Evolutionary conservation across 1,140 invertebrate genomes (phyloP), one percentile per base, ranked within the genome.

Genomic region (Plutomurus gul): DNA sequence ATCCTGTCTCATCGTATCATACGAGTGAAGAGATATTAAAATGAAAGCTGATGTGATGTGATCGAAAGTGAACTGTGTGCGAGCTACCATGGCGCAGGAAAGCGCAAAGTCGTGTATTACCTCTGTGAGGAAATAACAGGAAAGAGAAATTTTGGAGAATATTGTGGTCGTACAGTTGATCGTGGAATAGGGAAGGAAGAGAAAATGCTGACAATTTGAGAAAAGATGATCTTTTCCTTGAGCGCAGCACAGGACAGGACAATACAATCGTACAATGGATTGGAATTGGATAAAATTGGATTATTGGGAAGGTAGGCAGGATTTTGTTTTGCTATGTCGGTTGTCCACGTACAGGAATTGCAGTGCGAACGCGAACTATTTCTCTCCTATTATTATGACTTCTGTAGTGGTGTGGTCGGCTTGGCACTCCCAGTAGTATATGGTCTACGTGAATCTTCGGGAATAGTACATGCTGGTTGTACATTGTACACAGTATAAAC

Each of bases 221-320:
- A 30, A 36, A n/a, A 36, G 56, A 65, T 65, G 56, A 65, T 65
- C 56, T 25, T 27, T 65, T 65, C 56, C 56, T 65, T 36, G 56
- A 65, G 27, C 13, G 36, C 22, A 60, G 43, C 43, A 47, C 5
- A 47, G 56, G 30, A 65, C 27, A 65, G 56, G 56, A 65, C 56
- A 36, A 27, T 65, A 65, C 56, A 65, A 65, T 33, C 56, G 56
- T 65, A 65, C 56, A 65, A 65, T 65, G 56, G 56, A 65, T 30
- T 30, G 56, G 56, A 65, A 65, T 65, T 65, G 56, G 56, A 65
- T 65, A 65, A 30, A 65, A 65, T 65, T 65, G 56, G 56, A 65
- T 65, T 65, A 65, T 65, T 65, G 30, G 56, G 39, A 13, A 43
- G 39, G 39, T 13, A 43, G 39, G 56, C 30, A 33, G 56, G 56